A percentile compares a stretch with the other conserved stretches of the same genome.
These are phyloP conservation scores for Tyrophagus putrescentiae DNA, from an alignment of 1,140 invertebrate genomes.

Conservation along the genomic window DNA sequence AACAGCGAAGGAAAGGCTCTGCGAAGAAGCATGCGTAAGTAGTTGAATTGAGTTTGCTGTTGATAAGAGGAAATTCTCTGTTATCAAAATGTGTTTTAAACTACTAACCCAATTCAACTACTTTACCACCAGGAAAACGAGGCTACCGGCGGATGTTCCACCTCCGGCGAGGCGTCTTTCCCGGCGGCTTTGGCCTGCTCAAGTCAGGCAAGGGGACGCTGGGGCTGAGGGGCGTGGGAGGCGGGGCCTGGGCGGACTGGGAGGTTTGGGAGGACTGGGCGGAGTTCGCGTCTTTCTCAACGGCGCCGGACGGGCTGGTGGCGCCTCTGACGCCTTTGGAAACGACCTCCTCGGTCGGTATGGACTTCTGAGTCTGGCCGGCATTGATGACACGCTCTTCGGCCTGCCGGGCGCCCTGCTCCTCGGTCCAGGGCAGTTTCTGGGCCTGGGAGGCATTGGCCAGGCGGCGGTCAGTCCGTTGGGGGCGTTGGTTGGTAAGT, in stretches of 20 bases:
- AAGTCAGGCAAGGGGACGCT: not conserved
- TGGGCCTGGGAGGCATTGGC: not conserved
- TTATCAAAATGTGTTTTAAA: too few species aligned
- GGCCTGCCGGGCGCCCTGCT: not conserved
- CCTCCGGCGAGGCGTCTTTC: not conserved
- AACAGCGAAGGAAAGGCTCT: too few species aligned
- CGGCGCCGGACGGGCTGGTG: not conserved
- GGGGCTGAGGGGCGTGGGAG: not conserved
- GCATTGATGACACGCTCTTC: not conserved
- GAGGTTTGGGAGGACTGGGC: not conserved
- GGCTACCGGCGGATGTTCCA: not conserved
- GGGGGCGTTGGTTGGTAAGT: not conserved
- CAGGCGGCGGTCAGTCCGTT: not conserved
- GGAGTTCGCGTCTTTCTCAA: not conserved
- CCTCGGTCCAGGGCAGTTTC: not conserved
- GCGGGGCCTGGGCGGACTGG: not conserved
- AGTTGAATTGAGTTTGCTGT: too few species aligned
- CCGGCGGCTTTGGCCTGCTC: not conserved
- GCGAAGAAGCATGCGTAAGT: too few species aligned
- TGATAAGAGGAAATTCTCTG: too few species aligned
- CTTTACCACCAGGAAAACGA: not conserved
- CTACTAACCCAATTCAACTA: too few species aligned
- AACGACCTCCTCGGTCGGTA: not conserved
- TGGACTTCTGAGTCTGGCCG: not conserved
- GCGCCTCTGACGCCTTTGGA: not conserved